phyloP scores from a whole-genome alignment of 1,140 invertebrate species.

The Holotrichia oblita region DNA sequence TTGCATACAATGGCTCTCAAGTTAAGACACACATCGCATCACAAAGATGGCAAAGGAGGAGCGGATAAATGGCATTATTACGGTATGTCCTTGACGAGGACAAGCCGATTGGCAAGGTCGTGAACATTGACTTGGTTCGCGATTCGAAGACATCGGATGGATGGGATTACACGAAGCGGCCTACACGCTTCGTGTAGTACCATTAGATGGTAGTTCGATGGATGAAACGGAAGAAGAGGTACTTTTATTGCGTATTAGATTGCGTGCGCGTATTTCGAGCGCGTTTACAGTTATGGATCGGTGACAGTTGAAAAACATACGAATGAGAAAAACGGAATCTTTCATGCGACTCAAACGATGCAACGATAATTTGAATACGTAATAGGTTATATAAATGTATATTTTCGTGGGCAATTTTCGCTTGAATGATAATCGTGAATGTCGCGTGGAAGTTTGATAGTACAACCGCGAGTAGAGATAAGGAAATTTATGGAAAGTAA shows the following conservation, averaged over 20 bases:
- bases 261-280: background rate
- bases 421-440: too few relatives aligned
- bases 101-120: slow-evolving; percentile 4
- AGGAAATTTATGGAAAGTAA: background rate
- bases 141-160: background rate
- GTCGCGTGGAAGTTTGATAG: too few relatives aligned
- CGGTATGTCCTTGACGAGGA: background rate
- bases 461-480: too few relatives aligned
- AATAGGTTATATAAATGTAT: background rate
- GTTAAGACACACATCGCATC: too few relatives aligned
- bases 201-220: too few relatives aligned
- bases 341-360: too few relatives aligned
- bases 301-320: background rate
- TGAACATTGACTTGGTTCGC: slow-evolving; percentile 12
- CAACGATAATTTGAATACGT: background rate
- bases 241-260: slow-evolving; percentile 8
- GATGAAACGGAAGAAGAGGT: background rate
- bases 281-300: background rate
- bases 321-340: too few relatives aligned
- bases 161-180: background rate
- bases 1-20: too few relatives aligned
- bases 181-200: background rate
- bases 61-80: background rate
- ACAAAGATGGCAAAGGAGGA: too few relatives aligned
- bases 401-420: too few relatives aligned